Evolutionary conservation across 2,113 vertebrate genomes (phyloP).

Genomic region (Saguinus midas): DNA sequence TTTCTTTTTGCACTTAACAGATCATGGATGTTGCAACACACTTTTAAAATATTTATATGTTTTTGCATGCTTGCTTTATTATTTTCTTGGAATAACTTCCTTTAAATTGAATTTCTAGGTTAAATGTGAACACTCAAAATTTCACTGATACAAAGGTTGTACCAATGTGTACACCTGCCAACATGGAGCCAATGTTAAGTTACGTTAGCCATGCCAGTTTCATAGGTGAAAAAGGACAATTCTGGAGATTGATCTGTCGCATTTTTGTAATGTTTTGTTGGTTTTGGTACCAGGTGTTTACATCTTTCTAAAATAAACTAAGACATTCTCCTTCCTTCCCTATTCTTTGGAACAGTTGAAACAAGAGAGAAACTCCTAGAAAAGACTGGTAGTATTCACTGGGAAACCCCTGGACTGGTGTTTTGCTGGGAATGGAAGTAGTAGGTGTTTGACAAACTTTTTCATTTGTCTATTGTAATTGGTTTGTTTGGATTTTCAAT

Average conservation of each 20-base stretch:
- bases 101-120: background rate
- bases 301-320: background rate
- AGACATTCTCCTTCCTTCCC: background rate
- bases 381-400: background rate
- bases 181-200: background rate
- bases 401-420: background rate
- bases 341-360: background rate
- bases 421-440: background rate
- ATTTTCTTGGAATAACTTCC: background rate
- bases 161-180: background rate
- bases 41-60: background rate
- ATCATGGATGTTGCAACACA: background rate
- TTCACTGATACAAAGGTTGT: background rate
- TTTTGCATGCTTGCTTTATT: background rate
- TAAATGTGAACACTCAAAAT: background rate
- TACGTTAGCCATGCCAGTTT: background rate
- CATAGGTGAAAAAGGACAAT: background rate
- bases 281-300: background rate
- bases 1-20: background rate
- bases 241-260: background rate
- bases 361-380: background rate
- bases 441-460: background rate
- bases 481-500: no score
- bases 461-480: no score
- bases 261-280: background rate